Percentiles rank a stretch among this genome's conserved stretches.
Conservation (phyloP, 2,797 vertebrate species). For the Ataeniobius toweri region DNA sequence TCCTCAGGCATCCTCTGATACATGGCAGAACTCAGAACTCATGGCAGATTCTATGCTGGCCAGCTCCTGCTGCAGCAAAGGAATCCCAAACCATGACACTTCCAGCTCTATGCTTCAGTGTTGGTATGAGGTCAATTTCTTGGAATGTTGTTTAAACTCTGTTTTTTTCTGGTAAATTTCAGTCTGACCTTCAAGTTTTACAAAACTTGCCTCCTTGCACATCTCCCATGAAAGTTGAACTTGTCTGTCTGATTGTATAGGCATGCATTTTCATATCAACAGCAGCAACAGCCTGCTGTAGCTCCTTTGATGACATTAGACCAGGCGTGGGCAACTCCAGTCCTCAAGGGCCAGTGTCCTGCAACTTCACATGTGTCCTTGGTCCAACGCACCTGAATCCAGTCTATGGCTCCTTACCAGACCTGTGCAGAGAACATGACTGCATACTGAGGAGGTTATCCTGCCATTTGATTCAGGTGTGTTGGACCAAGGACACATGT, state of each 20-base stretch:
- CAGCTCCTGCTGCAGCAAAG: background rate
- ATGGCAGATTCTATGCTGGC: background rate
- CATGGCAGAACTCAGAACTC: background rate
- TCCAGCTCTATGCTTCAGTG: background rate
- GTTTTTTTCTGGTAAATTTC: no score
- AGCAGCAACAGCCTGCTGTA: background rate
- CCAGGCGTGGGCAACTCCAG: no score
- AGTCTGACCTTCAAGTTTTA: background rate
- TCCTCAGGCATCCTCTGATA: background rate
- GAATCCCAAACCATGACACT: background rate
- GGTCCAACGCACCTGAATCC: no score
- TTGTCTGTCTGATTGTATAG: background rate
- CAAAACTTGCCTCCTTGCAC: background rate
- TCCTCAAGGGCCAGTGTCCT: no score
- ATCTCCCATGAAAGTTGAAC: background rate
- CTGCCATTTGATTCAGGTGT: no score
- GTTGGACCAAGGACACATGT: no score
- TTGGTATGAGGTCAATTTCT: background rate
- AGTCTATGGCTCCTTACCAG: no score
- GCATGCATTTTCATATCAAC: background rate
- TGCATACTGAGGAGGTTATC: no score
- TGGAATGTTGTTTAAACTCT: background rate
- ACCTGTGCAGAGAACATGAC: no score
- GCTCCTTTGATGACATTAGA: background rate
- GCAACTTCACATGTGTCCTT: no score